A percentile compares a stretch with the other conserved stretches of the same genome.
Conservation (phyloP, 2,113 vertebrate genomes). For the Oryzias melastigma region DNA sequence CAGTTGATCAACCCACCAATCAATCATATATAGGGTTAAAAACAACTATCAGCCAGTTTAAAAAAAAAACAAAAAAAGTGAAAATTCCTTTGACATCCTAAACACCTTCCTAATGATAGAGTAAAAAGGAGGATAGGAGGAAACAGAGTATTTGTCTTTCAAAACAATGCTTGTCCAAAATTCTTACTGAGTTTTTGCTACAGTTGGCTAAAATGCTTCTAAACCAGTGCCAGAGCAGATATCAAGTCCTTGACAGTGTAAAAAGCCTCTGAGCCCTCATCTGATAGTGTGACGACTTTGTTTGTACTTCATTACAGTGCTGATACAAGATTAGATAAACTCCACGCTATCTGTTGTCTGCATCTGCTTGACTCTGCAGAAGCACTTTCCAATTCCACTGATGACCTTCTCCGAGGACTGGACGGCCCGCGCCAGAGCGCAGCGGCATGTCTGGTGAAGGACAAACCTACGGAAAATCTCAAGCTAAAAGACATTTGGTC, state of each 20-base stretch:
- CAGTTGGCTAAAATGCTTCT: background rate
- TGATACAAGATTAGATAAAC: slow-evolving; percentile 82
- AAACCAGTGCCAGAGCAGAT: slow-evolving; percentile 59
- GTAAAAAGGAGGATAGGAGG: too few species aligned
- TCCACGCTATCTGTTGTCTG: slow-evolving; percentile 66
- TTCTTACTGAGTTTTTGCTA: too few species aligned
- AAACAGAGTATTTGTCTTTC: too few species aligned
- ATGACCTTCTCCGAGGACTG: slow-evolving; percentile 71
- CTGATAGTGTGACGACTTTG: slow-evolving; percentile 74
- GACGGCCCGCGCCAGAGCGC: slow-evolving; percentile 35
- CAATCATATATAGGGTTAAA: too few species aligned
- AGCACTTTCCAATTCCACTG: slow-evolving; percentile 75
- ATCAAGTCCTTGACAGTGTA: slow-evolving; percentile 73
- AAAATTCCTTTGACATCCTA: too few species aligned
- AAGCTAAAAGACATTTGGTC: slow-evolving; percentile 20
- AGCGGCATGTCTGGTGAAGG: slow-evolving; percentile 35
- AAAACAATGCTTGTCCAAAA: too few species aligned
- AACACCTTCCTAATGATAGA: too few species aligned
- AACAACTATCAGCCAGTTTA: too few species aligned
- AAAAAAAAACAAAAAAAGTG: too few species aligned
- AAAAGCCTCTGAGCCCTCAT: slow-evolving; percentile 66
- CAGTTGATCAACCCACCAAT: too few species aligned
- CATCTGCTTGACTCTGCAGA: slow-evolving; percentile 74
- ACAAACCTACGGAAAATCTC: slow-evolving; percentile 19
- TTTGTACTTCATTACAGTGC: slow-evolving; percentile 75